These are phyloP conservation scores for Automeris io DNA, from an alignment of 2,888 invertebrate genomes.

Conservation along the genomic window DNA sequence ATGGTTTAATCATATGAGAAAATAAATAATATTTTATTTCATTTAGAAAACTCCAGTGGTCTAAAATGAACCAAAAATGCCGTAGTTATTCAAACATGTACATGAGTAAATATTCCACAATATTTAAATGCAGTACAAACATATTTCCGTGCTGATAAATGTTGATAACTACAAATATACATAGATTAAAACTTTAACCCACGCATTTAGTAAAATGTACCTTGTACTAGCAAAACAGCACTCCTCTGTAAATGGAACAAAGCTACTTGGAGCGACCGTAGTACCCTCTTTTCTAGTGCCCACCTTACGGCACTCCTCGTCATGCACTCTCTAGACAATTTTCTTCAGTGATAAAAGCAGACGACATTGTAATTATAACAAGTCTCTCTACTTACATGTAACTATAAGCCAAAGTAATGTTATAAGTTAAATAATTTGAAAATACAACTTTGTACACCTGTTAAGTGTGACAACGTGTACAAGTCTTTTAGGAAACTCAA, in stretches of 20 bases:
- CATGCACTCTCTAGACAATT: slow-evolving; percentile 21
- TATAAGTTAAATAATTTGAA: no score
- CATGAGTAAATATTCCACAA: neutral
- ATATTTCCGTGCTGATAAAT: neutral
- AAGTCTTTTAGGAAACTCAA: no score
- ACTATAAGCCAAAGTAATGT: no score
- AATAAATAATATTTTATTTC: no score
- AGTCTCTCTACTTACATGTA: no score
- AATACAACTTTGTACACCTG: no score
- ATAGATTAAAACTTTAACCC: neutral
- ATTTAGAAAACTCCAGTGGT: no score
- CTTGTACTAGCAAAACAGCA: no score
- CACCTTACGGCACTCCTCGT: slow-evolving; percentile 24
- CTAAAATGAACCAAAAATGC: no score
- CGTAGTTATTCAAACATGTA: no score
- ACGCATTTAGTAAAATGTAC: neutral
- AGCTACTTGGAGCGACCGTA: slow-evolving; percentile 31
- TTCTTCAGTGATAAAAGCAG: slow-evolving; percentile 23
- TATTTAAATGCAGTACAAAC: neutral
- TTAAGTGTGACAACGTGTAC: no score
- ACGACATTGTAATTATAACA: neutral
- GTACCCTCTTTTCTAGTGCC: slow-evolving; percentile 48
- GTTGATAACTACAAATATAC: neutral
- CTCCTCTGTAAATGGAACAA: slow-evolving; percentile 29
- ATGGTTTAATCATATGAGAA: no score